Conservation (phyloP, 2,888 invertebrate genomes). For the Scaptodrosophila latifasciaeformis region DNA sequence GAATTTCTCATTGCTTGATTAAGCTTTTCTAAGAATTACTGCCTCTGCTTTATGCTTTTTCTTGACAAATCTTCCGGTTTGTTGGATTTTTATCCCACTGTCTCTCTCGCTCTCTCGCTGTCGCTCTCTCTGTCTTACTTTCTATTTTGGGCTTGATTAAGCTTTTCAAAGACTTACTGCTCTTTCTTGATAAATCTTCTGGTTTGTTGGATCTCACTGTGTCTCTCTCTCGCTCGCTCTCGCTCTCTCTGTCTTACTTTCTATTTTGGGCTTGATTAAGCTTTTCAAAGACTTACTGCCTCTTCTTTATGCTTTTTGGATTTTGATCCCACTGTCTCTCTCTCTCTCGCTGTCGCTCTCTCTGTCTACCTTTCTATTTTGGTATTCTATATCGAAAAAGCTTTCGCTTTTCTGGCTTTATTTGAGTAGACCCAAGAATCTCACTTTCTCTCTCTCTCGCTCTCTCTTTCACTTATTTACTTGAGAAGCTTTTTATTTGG, state of each 20-base stretch:
- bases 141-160: not conserved
- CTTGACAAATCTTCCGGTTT: too few relatives aligned
- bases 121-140: constrained; percentile 2
- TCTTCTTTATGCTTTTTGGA: too few relatives aligned
- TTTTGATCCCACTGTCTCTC: too few relatives aligned
- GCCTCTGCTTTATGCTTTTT: too few relatives aligned
- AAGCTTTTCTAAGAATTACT: too few relatives aligned
- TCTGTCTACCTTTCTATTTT: not conserved
- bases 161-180: not conserved
- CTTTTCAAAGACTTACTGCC: not conserved
- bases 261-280: not conserved
- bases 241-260: not conserved
- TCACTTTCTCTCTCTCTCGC: not conserved
- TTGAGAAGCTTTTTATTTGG: not conserved
- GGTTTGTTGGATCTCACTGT: too few relatives aligned
- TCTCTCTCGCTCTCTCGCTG: constrained; percentile 4
- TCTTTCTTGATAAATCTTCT: too few relatives aligned
- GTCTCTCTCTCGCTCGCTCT: not conserved
- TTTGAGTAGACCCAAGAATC: too few relatives aligned
- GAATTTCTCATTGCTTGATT: too few relatives aligned
- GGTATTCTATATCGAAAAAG: too few relatives aligned
- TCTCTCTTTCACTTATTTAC: not conserved
- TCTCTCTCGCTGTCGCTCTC: too few relatives aligned
- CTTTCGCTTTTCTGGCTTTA: too few relatives aligned
- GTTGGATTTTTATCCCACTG: constrained; percentile 6